Conservation (phyloP, 2,888 invertebrate genomes). For the Drosophila diplacantha region DNA sequence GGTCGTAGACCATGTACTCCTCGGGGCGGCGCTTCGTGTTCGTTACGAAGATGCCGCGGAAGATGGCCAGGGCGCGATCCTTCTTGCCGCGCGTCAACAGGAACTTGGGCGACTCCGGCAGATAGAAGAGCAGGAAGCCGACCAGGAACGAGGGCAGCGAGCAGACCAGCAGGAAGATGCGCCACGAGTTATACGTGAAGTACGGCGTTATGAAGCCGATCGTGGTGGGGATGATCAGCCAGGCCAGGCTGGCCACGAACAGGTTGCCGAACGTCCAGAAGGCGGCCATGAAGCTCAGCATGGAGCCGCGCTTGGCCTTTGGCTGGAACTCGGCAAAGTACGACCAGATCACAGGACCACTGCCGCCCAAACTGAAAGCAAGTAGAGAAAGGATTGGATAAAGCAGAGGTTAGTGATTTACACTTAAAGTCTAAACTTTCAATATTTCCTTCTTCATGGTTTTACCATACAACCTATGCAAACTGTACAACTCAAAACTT, state of each 20-base stretch:
- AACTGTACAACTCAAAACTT: no score
- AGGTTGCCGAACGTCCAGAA: slow-evolving; percentile 97
- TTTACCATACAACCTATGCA: background rate
- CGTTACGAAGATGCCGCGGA: slow-evolving; percentile 87
- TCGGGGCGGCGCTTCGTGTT: slow-evolving; percentile 85
- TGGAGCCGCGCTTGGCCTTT: slow-evolving; percentile 91
- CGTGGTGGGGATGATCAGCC: slow-evolving; percentile 85
- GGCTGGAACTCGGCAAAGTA: slow-evolving; percentile 97
- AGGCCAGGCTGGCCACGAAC: slow-evolving; percentile 90
- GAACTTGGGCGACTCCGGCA: slow-evolving; percentile 95
- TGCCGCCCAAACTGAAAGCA: slow-evolving; percentile 74
- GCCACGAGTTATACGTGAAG: slow-evolving; percentile 94
- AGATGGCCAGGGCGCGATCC: slow-evolving; percentile 89
- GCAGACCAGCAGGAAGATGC: slow-evolving; percentile 92
- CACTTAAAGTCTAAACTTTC: no score
- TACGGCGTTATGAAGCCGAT: slow-evolving; percentile 83
- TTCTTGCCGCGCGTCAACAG: slow-evolving; percentile 87
- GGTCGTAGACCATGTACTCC: slow-evolving; percentile 86
- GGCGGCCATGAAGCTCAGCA: slow-evolving; percentile 95
- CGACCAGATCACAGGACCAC: slow-evolving; percentile 94
- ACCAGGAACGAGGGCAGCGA: slow-evolving; percentile 93
- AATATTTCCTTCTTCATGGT: background rate
- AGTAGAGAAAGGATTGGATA: background rate
- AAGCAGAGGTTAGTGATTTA: background rate
- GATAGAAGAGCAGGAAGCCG: slow-evolving; percentile 87